Percentiles rank a stretch among this genome's conserved stretches.
Conservation (phyloP, 2,888 invertebrate genomes). For the Sinohyriopsis cumingii region DNA sequence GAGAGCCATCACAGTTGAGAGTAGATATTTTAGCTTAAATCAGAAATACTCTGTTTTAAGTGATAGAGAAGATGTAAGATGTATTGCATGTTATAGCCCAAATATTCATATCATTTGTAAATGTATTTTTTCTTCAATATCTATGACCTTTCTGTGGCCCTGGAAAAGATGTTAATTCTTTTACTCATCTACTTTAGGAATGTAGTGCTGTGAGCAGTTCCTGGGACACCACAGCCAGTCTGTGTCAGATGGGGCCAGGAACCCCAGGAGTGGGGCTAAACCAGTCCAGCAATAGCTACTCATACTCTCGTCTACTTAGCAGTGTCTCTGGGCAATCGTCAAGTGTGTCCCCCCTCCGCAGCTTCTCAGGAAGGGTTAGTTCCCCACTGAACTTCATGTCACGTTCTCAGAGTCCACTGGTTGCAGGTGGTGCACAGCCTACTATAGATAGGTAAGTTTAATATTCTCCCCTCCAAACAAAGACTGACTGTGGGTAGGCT, state of each 20-base stretch:
- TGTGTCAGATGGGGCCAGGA: constrained; percentile 44
- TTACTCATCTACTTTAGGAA: constrained; percentile 36
- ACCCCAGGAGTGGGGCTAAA: constrained; percentile 48
- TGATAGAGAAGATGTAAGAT: no score
- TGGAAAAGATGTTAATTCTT: not conserved
- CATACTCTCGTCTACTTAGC: constrained; percentile 54
- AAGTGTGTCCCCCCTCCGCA: constrained; percentile 63
- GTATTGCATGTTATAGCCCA: no score
- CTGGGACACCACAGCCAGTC: constrained; percentile 49
- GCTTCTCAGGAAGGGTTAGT: constrained; percentile 61
- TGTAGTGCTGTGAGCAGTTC: constrained; percentile 43
- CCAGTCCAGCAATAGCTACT: constrained; percentile 50
- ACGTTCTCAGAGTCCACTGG: constrained; percentile 44
- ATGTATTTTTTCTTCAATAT: no score
- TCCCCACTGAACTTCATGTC: constrained; percentile 55
- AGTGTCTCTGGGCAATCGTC: constrained; percentile 64
- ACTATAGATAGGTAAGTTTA: constrained; percentile 28
- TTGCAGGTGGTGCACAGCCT: constrained; percentile 12
- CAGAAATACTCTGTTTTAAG: no score
- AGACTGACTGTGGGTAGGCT: not conserved
- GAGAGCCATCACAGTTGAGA: no score
- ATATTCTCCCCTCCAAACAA: constrained; percentile 6
- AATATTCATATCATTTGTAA: no score
- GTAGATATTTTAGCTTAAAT: no score
- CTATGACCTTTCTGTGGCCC: no score